Conservation (phyloP, 2,113 vertebrate species). For the Alexandromys fortis region DNA sequence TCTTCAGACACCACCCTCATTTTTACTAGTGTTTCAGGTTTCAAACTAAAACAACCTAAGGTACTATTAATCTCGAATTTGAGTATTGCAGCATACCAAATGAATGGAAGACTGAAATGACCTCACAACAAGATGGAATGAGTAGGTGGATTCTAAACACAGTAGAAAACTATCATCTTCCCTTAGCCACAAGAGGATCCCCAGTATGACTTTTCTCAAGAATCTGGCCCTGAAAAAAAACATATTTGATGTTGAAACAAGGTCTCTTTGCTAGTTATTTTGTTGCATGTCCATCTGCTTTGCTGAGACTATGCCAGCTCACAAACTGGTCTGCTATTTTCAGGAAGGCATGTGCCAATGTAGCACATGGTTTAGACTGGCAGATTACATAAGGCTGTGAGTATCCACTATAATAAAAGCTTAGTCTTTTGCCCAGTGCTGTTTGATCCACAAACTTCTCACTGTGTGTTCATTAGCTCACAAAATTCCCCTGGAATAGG, state of each 20-base stretch:
- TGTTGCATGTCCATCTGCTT: constrained; percentile 72
- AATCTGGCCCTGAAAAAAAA: constrained; percentile 61
- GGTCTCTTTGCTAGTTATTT: constrained; percentile 78
- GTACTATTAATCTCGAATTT: background rate
- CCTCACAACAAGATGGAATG: background rate
- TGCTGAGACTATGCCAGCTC: constrained; percentile 63
- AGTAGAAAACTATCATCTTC: background rate
- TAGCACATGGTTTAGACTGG: constrained; percentile 72
- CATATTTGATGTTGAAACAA: constrained; percentile 72
- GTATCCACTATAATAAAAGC: constrained; percentile 81
- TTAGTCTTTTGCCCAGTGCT: constrained; percentile 74
- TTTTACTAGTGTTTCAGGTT: constrained; percentile 22
- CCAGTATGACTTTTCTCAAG: constrained; percentile 59
- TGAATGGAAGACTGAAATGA: background rate
- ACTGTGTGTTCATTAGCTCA: constrained; percentile 63
- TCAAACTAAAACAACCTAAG: background rate
- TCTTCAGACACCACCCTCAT: background rate
- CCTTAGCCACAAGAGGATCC: background rate
- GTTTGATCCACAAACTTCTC: constrained; percentile 72
- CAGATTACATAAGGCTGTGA: constrained; percentile 51
- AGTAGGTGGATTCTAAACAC: background rate
- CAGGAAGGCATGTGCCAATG: constrained; percentile 78
- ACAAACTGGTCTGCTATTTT: constrained; percentile 78
- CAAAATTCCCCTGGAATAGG: constrained; percentile 66
- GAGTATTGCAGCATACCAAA: background rate